Base-by-base conservation (phyloP, 2,797 vertebrate genomes). In the Urophycis tenuis region DNA sequence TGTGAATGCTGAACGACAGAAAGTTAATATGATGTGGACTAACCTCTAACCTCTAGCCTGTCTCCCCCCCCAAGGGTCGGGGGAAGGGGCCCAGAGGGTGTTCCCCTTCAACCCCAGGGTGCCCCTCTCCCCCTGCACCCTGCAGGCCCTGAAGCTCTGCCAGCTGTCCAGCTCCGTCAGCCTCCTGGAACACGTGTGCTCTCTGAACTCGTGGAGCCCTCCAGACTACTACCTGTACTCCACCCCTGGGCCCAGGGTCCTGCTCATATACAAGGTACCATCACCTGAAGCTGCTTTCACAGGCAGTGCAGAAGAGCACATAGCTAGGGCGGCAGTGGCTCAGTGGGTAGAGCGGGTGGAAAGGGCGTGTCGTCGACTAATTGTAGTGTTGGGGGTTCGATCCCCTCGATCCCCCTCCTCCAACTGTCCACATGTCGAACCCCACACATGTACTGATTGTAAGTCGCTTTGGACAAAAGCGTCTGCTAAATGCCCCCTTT, bases 201-300 rank as follows among this genome's bases (percentile, higher is more conserved):
- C 11, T 7, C n/a, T 67, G n/a, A 12, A 67, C n/a, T 10, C 11
- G 9, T 67, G 60, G 60, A 14, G 60, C 10, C 60, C 25, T 12
- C 60, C 60, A 29, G 60, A 67, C 9, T 67, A 67, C 60, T 67
- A 67, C 60, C 60, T 67, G n/a, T 67, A 29, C 60, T 67, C n/a
- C 10, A 67, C 60, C 60, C 60, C 60, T 17, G 60, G 60, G 12
- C 60, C 60, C 60, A 67, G 29, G 60, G 14, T 17, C 0, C n/a
- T 67, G 60, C 60, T 67, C 25, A 67, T 67, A 67, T 67, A 29
- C 25, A 67, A 67, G 60, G 35, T 73, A 0, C 17, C 15, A 14
- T 71, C 30, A 30, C 29, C 6, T 71, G n/a, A n/a, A n/a, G n/a
- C n/a, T n/a, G n/a, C n/a, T n/a, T n/a, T n/a, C n/a, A n/a, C n/a